Evolutionary conservation across 2,888 invertebrate species (phyloP), one percentile per base, ranked within the genome.

Genomic region (Pelosia muscerda): DNA sequence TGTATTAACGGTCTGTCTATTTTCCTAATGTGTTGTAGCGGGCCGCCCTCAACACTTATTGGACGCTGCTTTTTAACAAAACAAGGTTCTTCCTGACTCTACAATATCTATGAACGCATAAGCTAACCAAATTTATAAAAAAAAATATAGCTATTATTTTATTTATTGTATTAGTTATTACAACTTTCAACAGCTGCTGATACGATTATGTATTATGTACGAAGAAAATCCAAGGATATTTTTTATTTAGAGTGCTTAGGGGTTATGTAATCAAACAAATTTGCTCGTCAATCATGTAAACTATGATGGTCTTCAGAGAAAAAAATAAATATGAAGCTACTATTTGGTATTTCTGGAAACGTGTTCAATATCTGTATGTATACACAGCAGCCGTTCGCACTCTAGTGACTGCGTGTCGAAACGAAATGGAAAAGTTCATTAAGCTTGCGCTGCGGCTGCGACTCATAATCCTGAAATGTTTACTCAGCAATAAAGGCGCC

Each of bases 401-500:
- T 57, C 57, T 58, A 57, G 65, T 64, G 62, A 65, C 73, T 71
- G 74, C 81, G 84, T 82, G 79, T 78, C 74, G 75, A 76, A 77
- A 72, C 75, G 76, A 79, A 75, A 70, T 78, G 58, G 69, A 83
- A 83, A 85, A 84, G 84, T 87, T 86, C 79, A 83, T 83, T 82
- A 84, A 79, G 80, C 79, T 74, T 67, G 74, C 65, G 79, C 75
- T 76, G 82, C 85, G 82, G 86, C 85, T 84, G 85, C 79, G 83
- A 86, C 86, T 83, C 84, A 88, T 90, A 89, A 89, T 89, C 88
- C 85, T 82, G 84, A 84, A 84, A 89, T 94, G 93, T 94, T 95
- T 93, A 92, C 86, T 86, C 90, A 93, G 87, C 92, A 92, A 90
- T 94, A 93, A 94, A 93, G 88, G 90, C 90, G 88, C 90, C 89